Conservation (phyloP, 2,797 vertebrate species). For the Hydrolagus colliei region DNA sequence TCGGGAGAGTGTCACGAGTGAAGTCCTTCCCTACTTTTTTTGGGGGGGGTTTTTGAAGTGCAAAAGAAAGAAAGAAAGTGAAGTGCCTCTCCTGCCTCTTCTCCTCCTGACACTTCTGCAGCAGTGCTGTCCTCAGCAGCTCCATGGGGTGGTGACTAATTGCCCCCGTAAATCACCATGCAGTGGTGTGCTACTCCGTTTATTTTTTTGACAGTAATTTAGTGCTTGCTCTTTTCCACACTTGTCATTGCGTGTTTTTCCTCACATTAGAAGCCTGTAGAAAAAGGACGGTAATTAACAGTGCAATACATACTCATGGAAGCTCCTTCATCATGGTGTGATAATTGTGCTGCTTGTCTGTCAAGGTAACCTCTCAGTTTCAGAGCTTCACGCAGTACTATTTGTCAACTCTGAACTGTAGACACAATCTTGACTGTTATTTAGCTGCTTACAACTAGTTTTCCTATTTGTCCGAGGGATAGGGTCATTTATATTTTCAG, state of each 20-base stretch:
- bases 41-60: slow-evolving; percentile 47
- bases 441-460: slow-evolving; percentile 53
- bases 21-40: slow-evolving; percentile 38
- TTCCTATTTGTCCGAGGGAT: slow-evolving; percentile 69
- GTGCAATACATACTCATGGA: slow-evolving; percentile 71
- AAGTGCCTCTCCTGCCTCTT: slow-evolving; percentile 44
- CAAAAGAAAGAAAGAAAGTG: slow-evolving; percentile 45
- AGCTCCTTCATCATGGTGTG: slow-evolving; percentile 98
- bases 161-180: slow-evolving; percentile 97
- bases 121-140: slow-evolving; percentile 79
- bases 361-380: slow-evolving; percentile 85
- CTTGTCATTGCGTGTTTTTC: slow-evolving; percentile 99
- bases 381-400: slow-evolving; percentile 65
- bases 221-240: slow-evolving; percentile 99
- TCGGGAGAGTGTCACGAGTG: not conserved
- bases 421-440: slow-evolving; percentile 53
- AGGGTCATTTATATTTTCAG: slow-evolving; percentile 75
- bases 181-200: slow-evolving; percentile 80
- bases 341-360: slow-evolving; percentile 99
- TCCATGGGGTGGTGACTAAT: slow-evolving; percentile 94
- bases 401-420: slow-evolving; percentile 78
- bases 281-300: slow-evolving; percentile 99
- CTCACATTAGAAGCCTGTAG: slow-evolving; percentile 97
- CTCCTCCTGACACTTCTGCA: slow-evolving; percentile 49
- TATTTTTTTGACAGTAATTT: slow-evolving; percentile 99